Percentiles rank a stretch among this genome's conserved stretches.
phyloP scores from a whole-genome alignment of 2,888 invertebrate genomes.

The Caenorhabditis plicata region DNA sequence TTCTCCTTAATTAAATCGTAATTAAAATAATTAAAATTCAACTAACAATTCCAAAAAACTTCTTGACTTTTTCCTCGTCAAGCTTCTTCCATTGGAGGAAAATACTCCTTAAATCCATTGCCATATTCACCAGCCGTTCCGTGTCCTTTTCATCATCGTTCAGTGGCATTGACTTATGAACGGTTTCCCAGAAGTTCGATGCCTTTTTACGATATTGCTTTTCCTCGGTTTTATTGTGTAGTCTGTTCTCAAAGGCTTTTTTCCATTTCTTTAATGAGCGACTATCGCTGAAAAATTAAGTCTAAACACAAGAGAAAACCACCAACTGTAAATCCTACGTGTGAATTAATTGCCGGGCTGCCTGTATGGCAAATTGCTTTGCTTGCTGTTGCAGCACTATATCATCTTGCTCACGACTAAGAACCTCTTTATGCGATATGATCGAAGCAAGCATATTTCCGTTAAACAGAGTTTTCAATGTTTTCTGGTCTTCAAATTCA shows the following conservation, averaged over 20 bases:
- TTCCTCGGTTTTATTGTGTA: not conserved
- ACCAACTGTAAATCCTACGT: conserved; percentile 2
- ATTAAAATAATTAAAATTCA: not conserved
- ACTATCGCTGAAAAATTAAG: conserved; percentile 10
- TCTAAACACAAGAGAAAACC: not conserved
- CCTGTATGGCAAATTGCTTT: not conserved
- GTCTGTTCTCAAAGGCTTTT: conserved; percentile 6
- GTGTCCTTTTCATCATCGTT: too few relatives aligned
- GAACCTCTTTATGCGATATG: conserved; percentile 8
- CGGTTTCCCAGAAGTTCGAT: not conserved
- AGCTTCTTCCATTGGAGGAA: not conserved
- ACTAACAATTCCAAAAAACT: not conserved
- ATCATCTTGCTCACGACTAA: conserved; percentile 11
- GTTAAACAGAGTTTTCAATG: conserved; percentile 10
- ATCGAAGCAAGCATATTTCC: conserved; percentile 14
- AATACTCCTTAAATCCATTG: not conserved
- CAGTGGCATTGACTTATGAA: conserved; percentile 4
- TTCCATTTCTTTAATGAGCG: conserved; percentile 13
- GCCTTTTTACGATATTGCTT: conserved; percentile 14
- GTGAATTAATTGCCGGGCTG: conserved; percentile 14
- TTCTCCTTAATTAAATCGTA: conserved; percentile 13
- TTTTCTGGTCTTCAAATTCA: conserved; percentile 14
- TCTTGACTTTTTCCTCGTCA: not conserved
- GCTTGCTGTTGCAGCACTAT: conserved; percentile 1
- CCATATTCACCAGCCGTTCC: conserved; percentile 3